phyloP scores from a whole-genome alignment of 2,888 invertebrate genomes.

The Stegophylla sp. region DNA sequence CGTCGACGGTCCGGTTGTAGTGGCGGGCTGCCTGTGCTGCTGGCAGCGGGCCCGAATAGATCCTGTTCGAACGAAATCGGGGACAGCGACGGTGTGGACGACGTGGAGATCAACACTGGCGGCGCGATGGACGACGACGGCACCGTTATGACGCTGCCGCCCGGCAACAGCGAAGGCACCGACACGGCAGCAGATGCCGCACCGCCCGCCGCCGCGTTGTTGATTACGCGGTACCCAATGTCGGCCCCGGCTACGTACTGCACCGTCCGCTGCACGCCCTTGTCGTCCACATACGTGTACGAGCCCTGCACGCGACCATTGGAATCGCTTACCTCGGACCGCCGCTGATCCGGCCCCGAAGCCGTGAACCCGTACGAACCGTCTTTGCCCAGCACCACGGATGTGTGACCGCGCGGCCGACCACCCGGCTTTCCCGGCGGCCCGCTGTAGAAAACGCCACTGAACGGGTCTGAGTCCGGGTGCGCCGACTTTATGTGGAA shows the following conservation, averaged over 20 bases:
- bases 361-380: conserved; percentile 75
- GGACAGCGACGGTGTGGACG: conserved; percentile 62
- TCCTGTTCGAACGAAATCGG: conserved; percentile 63
- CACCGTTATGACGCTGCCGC: conserved; percentile 59
- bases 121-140: conserved; percentile 60
- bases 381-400: conserved; percentile 75
- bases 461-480: conserved; percentile 69
- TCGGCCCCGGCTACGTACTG: conserved; percentile 82
- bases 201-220: conserved; percentile 63
- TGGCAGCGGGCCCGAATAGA: conserved; percentile 47
- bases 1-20: conserved; percentile 50
- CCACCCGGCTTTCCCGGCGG: conserved; percentile 69
- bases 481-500: conserved; percentile 76
- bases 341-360: conserved; percentile 78
- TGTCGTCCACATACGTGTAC: conserved; percentile 80
- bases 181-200: conserved; percentile 66
- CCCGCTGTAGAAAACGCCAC: conserved; percentile 68
- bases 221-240: conserved; percentile 78
- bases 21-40: conserved; percentile 40
- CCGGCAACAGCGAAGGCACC: conserved; percentile 64
- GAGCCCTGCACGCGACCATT: conserved; percentile 78
- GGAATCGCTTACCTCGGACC: conserved; percentile 77
- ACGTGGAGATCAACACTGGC: conserved; percentile 62
- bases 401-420: conserved; percentile 71
- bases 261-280: conserved; percentile 78